Base-by-base conservation (phyloP, 1,140 invertebrate species). In the Drosophila suzukii region DNA sequence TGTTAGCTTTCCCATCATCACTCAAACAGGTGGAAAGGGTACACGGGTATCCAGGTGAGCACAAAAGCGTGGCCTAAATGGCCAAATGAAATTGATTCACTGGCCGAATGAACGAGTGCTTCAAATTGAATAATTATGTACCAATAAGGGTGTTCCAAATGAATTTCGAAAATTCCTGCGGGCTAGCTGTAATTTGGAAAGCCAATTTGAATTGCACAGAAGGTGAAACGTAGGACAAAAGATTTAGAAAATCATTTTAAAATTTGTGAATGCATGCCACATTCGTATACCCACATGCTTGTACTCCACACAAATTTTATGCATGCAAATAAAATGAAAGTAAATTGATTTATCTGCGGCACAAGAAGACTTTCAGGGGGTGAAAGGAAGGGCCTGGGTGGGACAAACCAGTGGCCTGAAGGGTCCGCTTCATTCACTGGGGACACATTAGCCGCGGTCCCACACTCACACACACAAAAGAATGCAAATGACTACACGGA, bases 291-390 rank as follows among this genome's bases (percentile, higher is more conserved):
- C 8, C 44, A 55, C 27, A 51, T 49, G 47, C 47, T 30, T 12
- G 24, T 44, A 49, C 50, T 70, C 47, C 34, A 44, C 72, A 56
- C 72, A 56, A 83, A 89, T 84, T 89, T 84, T 81, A 89, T 89
- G 85, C 84, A 89, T 62, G 81, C 84, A 89, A 89, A 89, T 89
- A 78, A 89, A 89, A 89, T 89, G 59, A 84, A 70, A 78, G 85
- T 84, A 89, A 89, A 89, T 89, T 89, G 84, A 89, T 89, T 89
- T 89, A 89, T 89, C 84, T 89, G 80, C 56, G 59, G 56, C 63
- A 53, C 56, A 75, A 54, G 44, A 57, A 66, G 46, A 13, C 38
- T 24, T 67, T 61, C 39, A 46, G 15, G 38, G 43, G 58, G 36
- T 4, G 13, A 8, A 30, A 17, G 24, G 15, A 56, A 36, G 10